Percentiles rank a stretch among this genome's conserved stretches.
Evolutionary conservation across 2,888 invertebrate species (phyloP).

Genomic region (Chironomus riparius): DNA sequence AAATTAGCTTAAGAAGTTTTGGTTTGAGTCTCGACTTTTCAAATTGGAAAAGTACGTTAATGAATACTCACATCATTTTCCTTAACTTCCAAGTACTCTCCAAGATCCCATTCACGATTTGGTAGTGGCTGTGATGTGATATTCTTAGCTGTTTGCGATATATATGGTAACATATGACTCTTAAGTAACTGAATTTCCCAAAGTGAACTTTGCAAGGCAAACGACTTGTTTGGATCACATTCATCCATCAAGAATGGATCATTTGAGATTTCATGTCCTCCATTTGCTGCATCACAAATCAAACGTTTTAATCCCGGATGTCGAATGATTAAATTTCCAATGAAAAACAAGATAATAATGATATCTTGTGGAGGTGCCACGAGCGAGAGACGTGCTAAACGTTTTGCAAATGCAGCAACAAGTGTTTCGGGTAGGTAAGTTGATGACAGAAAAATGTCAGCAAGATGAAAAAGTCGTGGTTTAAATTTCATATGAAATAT

Average conservation of each 20-base stretch:
- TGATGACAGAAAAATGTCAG: conserved; percentile 86
- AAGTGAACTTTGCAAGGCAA: conserved; percentile 78
- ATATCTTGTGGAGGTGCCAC: conserved; percentile 72
- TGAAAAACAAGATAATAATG: conserved; percentile 65
- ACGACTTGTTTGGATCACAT: conserved; percentile 64
- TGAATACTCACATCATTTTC: conserved; percentile 48
- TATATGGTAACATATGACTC: conserved; percentile 60
- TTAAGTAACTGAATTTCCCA: conserved; percentile 86
- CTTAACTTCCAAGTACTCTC: conserved; percentile 54
- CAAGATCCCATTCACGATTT: conserved; percentile 58
- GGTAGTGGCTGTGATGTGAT: conserved; percentile 61
- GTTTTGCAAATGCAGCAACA: conserved; percentile 89
- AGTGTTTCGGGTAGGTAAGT: conserved; percentile 85
- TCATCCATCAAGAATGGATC: conserved; percentile 86
- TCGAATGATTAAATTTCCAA: conserved; percentile 74
- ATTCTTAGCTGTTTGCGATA: conserved; percentile 56
- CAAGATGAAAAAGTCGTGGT: conserved; percentile 75
- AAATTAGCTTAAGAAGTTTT: too few relatives aligned
- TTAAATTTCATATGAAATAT: conserved; percentile 87
- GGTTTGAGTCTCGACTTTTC: too few relatives aligned
- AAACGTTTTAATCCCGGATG: conserved; percentile 70
- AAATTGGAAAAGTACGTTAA: background rate
- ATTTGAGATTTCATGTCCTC: conserved; percentile 34
- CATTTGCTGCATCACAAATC: conserved; percentile 46
- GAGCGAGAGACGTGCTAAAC: conserved; percentile 71